Evolutionary conservation across 2,888 invertebrate species (phyloP).

Genomic region (Gymnoscelis rufifasciata): DNA sequence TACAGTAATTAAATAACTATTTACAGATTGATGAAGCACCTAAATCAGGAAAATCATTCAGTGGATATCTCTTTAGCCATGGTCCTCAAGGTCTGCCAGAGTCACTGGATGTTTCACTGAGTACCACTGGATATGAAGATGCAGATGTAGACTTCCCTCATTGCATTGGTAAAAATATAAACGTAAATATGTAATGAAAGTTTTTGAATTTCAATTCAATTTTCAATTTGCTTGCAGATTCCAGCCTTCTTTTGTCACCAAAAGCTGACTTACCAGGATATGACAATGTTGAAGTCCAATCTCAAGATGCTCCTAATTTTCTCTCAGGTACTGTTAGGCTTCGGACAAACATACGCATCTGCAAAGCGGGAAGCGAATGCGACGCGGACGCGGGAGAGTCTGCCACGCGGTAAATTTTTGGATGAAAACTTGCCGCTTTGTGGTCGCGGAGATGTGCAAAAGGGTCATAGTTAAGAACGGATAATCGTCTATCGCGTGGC

Average conservation of each 20-base stretch:
- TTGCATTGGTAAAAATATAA: constrained; percentile 46
- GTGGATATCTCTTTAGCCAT: constrained; percentile 53
- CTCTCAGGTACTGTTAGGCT: constrained; percentile 61
- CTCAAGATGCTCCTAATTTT: constrained; percentile 62
- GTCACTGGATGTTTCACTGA: constrained; percentile 56
- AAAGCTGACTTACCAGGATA: constrained; percentile 51
- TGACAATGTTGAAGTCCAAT: constrained; percentile 40
- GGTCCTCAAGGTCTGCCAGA: constrained; percentile 50
- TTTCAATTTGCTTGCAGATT: no score
- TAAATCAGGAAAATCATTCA: constrained; percentile 35
- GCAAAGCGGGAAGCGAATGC: no score
- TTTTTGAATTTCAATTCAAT: no score
- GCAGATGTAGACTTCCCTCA: constrained; percentile 53
- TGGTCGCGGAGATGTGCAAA: no score
- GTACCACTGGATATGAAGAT: constrained; percentile 59
- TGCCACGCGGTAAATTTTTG: no score
- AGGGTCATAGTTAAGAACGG: no score
- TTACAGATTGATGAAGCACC: constrained; percentile 32
- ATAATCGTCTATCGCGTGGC: no score
- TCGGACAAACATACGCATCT: no score
- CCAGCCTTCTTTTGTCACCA: constrained; percentile 62
- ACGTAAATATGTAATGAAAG: no score
- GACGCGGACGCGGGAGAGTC: no score
- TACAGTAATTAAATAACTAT: no score
- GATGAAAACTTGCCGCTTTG: no score